Base-by-base conservation (phyloP, 2,113 vertebrate genomes). In the Gymnogyps californianus region DNA sequence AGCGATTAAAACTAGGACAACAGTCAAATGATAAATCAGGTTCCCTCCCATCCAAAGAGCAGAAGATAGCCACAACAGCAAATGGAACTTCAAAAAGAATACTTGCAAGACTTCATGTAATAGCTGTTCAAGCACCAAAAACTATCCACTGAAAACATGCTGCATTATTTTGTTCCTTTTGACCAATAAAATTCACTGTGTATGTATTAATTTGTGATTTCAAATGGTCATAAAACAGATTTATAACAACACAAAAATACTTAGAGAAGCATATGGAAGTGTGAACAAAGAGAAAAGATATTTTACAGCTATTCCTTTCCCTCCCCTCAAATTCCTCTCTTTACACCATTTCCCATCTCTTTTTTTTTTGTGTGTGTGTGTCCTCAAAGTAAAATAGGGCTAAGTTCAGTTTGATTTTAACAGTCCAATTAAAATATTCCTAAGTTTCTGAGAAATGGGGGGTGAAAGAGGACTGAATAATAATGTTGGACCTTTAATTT, bases 181-280 rank as follows among this genome's bases (percentile, higher is more conserved):
- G 85, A 89, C 85, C 94, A 96, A 96, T 95, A 97, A 96, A 97
- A 94, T 93, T 85, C 89, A 94, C 65, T 16, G 9, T 19, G 13
- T 42, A 83, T 74, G 89, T 49, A 58, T 92, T 92, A 95, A 87
- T 71, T 81, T 93, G 82, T 92, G 95, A 97, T 97, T 97, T 93
- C 84, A 90, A 42, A 29, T 38, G 96, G 75, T 77, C 82, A 94
- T 94, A 95, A 97, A 96, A 90, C 22, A 70, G 29, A 66, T 66
- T 46, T 51, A 70, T 70, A 72, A 71, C n/a, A 71, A 21, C 36
- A 52, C 17, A 54, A 72, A 55, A 22, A 55, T 40, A 52, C 28
- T 52, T 54, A 54, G 36, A 51, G 34, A 72, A 54, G 49, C 34
- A 72, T 15, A 54, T 51, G 28, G 28, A 72, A 72, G 19, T 29